These are phyloP conservation scores for Calidris pygmaea DNA, from an alignment of 2,113 vertebrate species.

Conservation along the genomic window DNA sequence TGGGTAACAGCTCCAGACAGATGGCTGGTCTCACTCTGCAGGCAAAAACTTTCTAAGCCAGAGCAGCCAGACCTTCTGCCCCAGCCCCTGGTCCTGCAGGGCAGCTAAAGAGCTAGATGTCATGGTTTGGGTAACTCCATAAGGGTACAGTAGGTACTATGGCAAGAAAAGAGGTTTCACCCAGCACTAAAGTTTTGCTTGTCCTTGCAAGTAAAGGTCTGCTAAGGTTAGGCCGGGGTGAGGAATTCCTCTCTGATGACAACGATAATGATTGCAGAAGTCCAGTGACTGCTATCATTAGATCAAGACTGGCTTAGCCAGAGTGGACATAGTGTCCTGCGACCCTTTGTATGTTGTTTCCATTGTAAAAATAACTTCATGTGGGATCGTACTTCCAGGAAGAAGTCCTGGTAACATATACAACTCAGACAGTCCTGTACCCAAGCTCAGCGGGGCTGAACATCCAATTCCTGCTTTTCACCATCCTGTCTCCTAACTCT, in stretches of 20 bases:
- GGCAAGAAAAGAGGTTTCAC: not conserved
- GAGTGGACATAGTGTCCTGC: not conserved
- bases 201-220: not conserved
- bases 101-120: not conserved
- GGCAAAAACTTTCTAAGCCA: not conserved
- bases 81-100: not conserved
- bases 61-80: not conserved
- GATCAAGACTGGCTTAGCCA: not conserved
- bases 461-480: not conserved
- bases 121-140: not conserved
- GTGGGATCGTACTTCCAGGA: not conserved
- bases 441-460: not conserved
- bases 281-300: not conserved
- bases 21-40: not conserved
- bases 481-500: not conserved
- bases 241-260: not conserved
- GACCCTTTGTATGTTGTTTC: not conserved
- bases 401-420: not conserved
- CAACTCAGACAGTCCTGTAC: not conserved
- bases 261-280: not conserved
- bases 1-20: not conserved
- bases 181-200: not conserved
- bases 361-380: slow-evolving; percentile 23
- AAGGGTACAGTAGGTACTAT: not conserved
- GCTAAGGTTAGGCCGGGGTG: not conserved